These are phyloP conservation scores for Diaphora mendica DNA, from an alignment of 2,888 invertebrate genomes.

Conservation along the genomic window DNA sequence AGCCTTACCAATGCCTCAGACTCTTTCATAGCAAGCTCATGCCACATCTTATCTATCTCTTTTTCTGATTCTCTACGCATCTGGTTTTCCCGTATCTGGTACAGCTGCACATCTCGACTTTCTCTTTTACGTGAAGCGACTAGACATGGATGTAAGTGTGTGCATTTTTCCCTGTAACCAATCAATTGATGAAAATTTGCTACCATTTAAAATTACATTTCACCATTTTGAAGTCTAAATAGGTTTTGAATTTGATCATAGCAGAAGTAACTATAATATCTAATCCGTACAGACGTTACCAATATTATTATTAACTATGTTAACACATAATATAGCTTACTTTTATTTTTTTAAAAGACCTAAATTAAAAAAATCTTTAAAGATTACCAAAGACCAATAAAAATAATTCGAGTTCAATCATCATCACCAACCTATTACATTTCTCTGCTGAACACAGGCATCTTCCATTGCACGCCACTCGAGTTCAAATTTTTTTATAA, in stretches of 20 bases:
- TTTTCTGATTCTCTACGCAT: slow-evolving; percentile 81
- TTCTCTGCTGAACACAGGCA: too few species aligned
- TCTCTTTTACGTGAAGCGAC: slow-evolving; percentile 80
- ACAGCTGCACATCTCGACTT: slow-evolving; percentile 83
- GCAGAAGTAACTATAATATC: neutral
- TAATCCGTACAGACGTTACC: neutral
- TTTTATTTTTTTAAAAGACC: neutral
- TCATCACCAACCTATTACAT: too few species aligned
- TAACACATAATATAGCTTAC: too few species aligned
- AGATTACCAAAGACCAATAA: neutral
- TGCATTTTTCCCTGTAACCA: slow-evolving; percentile 75
- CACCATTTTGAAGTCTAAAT: neutral
- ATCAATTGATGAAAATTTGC: neutral
- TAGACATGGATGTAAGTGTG: slow-evolving; percentile 69
- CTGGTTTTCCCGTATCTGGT: slow-evolving; percentile 88
- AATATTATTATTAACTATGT: too few species aligned
- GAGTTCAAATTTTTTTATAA: neutral
- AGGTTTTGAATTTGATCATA: neutral
- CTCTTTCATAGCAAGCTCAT: slow-evolving; percentile 86
- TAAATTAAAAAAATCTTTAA: neutral
- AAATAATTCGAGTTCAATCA: too few species aligned
- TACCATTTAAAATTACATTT: neutral
- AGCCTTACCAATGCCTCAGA: slow-evolving; percentile 76
- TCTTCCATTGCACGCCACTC: too few species aligned
- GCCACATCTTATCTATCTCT: slow-evolving; percentile 88